Conservation (phyloP, 2,797 vertebrate genomes). For the Gadopsis bispinosus region DNA sequence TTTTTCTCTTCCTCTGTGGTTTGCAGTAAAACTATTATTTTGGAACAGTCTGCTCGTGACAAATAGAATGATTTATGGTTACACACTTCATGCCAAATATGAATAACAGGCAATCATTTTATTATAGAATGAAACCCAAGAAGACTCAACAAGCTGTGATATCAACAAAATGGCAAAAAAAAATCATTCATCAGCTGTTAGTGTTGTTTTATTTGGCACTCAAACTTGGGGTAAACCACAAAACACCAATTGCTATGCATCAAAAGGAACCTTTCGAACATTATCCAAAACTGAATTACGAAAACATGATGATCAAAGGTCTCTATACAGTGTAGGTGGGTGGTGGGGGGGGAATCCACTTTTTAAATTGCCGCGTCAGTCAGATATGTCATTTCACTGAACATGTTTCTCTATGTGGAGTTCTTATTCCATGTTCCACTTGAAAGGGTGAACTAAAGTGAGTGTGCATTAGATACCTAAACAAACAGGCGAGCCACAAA, state of each 20-base stretch:
- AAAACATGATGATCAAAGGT: neutral
- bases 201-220: conserved; percentile 64
- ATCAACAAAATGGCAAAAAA: conserved; percentile 60
- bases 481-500: conserved; percentile 85
- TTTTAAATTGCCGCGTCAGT: conserved; percentile 39
- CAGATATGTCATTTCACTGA: conserved; percentile 39
- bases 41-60: conserved; percentile 67
- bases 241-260: conserved; percentile 62
- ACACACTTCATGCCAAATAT: conserved; percentile 65
- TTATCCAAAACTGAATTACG: conserved; percentile 28
- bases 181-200: conserved; percentile 65
- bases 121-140: conserved; percentile 62
- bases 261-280: conserved; percentile 47
- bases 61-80: conserved; percentile 75
- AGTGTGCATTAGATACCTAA: conserved; percentile 88
- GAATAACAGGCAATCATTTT: conserved; percentile 72
- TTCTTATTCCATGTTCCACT: conserved; percentile 57
- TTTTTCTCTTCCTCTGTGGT: conserved; percentile 47
- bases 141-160: conserved; percentile 45
- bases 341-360: conserved; percentile 6
- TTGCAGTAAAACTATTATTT: conserved; percentile 70
- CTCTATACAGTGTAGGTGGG: conserved; percentile 21
- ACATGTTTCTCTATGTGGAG: conserved; percentile 46
- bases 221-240: conserved; percentile 50
- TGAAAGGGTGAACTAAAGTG: conserved; percentile 80